Base-by-base conservation (phyloP, 92 coral and sea anemone species). In the Nematostella vectensis region DNA sequence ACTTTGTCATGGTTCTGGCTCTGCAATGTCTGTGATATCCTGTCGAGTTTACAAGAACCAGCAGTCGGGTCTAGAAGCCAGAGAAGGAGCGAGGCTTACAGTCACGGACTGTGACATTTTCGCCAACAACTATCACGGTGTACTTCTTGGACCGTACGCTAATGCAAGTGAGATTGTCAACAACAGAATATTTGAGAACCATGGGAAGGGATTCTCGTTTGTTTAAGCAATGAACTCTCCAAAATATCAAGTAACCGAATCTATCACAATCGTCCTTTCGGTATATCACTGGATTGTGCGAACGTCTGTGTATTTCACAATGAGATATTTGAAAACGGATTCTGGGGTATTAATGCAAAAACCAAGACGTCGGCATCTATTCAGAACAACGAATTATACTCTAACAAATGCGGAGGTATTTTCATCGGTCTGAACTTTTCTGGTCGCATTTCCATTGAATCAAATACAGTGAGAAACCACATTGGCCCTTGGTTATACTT, bases 391-490 rank as follows among this genome's bases (percentile, higher is more conserved):
- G 39, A 24, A 11, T 70, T 81, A 15, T 70, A 52, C 11, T 39
- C 68, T 4, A 81, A 81, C 64, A 76, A 76, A 48, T 81, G 79
- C 54, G 83, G 88, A 12, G 88, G 88, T 0, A 60, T 81, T 49
- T 55, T n/a, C 54, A 48, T 75, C 3, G 68, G 74, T 29, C 0
- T 11, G 0, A 58, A 63, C 26, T 73, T 27, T 65, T 74, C 80
- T 8, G 83, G 71, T 17, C 54, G 75, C 4, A 57, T 77, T 45
- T 13, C 24, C 1, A 27, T 82, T 6, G 47, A 43, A 38, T 23
- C 47, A 1, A 82, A 82, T 33, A 40, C 43, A 3, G 75, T 82
- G 18, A 47, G 66, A 37, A 73, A 68, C n/a, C 69, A 82, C 63
- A 43, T 51, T 15, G 85, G 89, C 16, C 76, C 83, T 6, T 67